A percentile compares a stretch with the other conserved stretches of the same genome.
phyloP scores from a whole-genome alignment of 2,113 vertebrate genomes.

The Mastomys natalensis region DNA sequence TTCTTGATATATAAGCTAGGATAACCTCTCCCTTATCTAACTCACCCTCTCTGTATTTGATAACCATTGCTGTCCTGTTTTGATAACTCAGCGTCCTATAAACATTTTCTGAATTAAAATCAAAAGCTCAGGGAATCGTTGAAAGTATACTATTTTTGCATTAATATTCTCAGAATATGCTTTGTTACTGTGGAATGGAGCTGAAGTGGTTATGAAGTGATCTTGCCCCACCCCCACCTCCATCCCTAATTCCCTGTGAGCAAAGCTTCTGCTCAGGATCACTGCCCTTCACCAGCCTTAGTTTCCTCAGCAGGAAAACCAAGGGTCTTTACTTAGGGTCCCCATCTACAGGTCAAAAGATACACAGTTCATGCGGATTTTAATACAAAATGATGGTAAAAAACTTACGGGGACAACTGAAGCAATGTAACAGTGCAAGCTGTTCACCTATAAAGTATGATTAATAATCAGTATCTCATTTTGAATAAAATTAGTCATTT shows the following conservation, averaged over 20 bases:
- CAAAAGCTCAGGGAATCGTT: conserved; percentile 20
- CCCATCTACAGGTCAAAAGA: background rate
- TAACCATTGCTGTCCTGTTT: background rate
- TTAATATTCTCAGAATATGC: background rate
- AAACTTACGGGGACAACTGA: background rate
- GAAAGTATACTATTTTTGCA: background rate
- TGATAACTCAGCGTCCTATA: background rate
- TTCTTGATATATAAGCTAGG: background rate
- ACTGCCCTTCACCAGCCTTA: background rate
- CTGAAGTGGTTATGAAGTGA: background rate
- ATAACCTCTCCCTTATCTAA: background rate
- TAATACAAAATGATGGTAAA: conserved; percentile 34
- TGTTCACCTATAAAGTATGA: background rate
- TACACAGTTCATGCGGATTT: background rate
- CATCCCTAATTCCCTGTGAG: background rate
- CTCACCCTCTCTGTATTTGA: background rate
- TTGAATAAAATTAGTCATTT: background rate
- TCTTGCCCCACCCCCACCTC: too few species aligned
- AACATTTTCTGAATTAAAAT: conserved; percentile 16
- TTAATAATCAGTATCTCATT: background rate
- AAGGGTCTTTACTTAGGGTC: background rate
- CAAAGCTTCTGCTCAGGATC: background rate
- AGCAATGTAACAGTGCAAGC: background rate
- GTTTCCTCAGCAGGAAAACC: conserved; percentile 27
- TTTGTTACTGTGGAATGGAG: background rate